Evolutionary conservation across 2,797 vertebrate species (phyloP).

Genomic region (Typhlichthys eigenmanni): DNA sequence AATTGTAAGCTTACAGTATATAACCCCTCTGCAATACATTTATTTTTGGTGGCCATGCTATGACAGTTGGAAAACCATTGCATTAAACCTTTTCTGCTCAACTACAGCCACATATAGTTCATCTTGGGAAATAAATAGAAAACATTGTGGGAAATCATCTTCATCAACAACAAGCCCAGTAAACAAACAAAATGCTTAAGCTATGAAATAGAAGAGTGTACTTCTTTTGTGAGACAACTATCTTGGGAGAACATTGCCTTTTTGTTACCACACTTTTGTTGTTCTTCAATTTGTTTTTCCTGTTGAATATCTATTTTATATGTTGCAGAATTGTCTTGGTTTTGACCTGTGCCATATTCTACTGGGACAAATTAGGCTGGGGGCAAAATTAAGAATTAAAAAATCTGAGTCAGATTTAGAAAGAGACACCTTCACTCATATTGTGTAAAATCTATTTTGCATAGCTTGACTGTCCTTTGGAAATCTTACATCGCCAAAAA

Average conservation of each 20-base stretch:
- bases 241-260: neutral
- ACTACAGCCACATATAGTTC: constrained; percentile 55
- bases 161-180: constrained; percentile 50
- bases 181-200: constrained; percentile 34
- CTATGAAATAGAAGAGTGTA: constrained; percentile 19
- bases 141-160: constrained; percentile 60
- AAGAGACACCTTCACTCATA: no score
- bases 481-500: no score
- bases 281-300: constrained; percentile 28
- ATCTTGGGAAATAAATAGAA: constrained; percentile 58
- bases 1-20: no score
- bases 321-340: constrained; percentile 5
- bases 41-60: no score
- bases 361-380: no score
- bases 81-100: constrained; percentile 56
- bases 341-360: neutral
- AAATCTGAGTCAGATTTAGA: no score
- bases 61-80: constrained; percentile 1
- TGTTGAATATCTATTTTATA: constrained; percentile 26
- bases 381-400: no score
- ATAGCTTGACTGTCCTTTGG: no score
- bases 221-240: neutral
- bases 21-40: no score
- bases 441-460: no score
- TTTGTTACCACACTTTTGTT: constrained; percentile 18